Percentiles rank a stretch among this genome's conserved stretches.
phyloP scores from a whole-genome alignment of 2,888 invertebrate species.

The Lepeophtheirus nordmannii region DNA sequence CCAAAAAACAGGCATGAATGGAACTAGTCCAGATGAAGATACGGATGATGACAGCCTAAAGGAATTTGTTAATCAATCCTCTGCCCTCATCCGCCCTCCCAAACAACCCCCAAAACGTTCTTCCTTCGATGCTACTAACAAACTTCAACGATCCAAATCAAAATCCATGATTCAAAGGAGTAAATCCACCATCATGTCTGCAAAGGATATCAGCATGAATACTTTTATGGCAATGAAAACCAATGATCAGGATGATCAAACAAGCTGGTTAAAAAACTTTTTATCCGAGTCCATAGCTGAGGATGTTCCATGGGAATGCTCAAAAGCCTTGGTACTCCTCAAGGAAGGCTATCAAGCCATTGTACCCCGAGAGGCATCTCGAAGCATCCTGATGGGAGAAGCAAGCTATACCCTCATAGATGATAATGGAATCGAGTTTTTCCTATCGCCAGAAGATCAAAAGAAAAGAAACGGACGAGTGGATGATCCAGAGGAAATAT shows the following conservation, averaged over 20 bases:
- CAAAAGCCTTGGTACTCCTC: constrained; percentile 41
- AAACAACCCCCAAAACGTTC: background rate
- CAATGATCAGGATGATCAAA: constrained; percentile 15
- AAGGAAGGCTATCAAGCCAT: constrained; percentile 58
- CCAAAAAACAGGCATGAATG: background rate
- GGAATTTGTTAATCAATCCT: constrained; percentile 12
- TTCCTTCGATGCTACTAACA: background rate
- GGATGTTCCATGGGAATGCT: constrained; percentile 25
- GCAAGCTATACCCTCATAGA: constrained; percentile 59
- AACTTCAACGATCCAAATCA: constrained; percentile 12
- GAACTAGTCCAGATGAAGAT: background rate
- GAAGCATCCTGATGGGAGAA: constrained; percentile 55
- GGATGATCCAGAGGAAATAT: constrained; percentile 9
- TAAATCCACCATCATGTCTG: constrained; percentile 24
- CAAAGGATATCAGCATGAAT: constrained; percentile 25
- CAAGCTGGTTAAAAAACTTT: constrained; percentile 21
- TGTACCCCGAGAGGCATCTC: constrained; percentile 56
- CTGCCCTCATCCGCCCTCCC: constrained; percentile 9
- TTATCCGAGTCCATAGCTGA: constrained; percentile 23
- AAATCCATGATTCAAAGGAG: constrained; percentile 24
- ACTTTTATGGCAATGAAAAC: constrained; percentile 25
- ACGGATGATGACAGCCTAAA: constrained; percentile 16
- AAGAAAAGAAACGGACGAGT: background rate
- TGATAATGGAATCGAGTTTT: constrained; percentile 56
- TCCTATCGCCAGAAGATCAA: constrained; percentile 32